Evolutionary conservation across 2,888 invertebrate species (phyloP).

Genomic region (Euproctis similis): DNA sequence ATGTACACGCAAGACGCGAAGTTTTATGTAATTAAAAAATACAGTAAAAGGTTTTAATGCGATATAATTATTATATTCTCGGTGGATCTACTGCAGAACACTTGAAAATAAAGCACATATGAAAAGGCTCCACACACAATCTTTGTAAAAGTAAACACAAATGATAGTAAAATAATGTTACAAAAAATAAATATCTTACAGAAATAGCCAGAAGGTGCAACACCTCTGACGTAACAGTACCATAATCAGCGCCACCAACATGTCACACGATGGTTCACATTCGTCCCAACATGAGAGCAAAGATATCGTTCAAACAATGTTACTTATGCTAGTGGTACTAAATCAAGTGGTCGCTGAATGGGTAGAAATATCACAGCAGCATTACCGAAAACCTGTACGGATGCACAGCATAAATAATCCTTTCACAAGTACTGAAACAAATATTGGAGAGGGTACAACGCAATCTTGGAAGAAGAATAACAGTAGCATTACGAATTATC

Average conservation of each 20-base stretch:
- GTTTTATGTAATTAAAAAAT: too few relatives aligned
- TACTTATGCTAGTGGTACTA: slow-evolving; percentile 33
- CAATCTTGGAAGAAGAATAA: slow-evolving; percentile 25
- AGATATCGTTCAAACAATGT: slow-evolving; percentile 23
- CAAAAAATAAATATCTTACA: too few relatives aligned
- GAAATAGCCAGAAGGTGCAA: slow-evolving; percentile 15
- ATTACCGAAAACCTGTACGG: slow-evolving; percentile 38
- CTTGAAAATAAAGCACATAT: too few relatives aligned
- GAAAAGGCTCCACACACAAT: too few relatives aligned
- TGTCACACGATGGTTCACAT: slow-evolving; percentile 40
- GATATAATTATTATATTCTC: too few relatives aligned
- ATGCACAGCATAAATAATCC: slow-evolving; percentile 7
- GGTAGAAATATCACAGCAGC: slow-evolving; percentile 63
- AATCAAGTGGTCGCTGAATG: slow-evolving; percentile 41
- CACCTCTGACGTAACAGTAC: slow-evolving; percentile 39
- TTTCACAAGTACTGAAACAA: slow-evolving; percentile 10
- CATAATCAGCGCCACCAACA: slow-evolving; percentile 12
- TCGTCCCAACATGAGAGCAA: slow-evolving; percentile 11
- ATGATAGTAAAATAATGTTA: too few relatives aligned
- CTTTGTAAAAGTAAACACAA: too few relatives aligned
- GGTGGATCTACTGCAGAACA: too few relatives aligned
- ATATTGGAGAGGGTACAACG: slow-evolving; percentile 11
- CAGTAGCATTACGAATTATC: slow-evolving; percentile 30
- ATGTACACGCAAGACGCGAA: too few relatives aligned
- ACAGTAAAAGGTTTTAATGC: too few relatives aligned